These are phyloP conservation scores for Eospalax fontanierii DNA, from an alignment of 2,797 vertebrate genomes.

Conservation along the genomic window DNA sequence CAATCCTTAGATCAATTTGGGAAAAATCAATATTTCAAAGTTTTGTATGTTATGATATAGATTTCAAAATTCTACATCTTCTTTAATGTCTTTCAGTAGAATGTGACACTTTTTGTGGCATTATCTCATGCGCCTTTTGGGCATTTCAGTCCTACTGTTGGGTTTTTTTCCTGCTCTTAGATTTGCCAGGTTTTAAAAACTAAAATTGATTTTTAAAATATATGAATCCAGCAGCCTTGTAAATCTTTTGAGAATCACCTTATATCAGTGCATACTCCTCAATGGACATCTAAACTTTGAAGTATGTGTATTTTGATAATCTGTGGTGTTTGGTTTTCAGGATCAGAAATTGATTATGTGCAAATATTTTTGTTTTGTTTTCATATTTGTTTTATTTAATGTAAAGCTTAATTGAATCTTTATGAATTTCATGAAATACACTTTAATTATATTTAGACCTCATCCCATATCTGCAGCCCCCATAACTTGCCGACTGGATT, in stretches of 20 bases:
- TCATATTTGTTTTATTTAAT: no score
- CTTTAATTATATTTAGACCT: no score
- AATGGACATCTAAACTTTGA: not conserved
- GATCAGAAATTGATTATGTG: not conserved
- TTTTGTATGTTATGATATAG: not conserved
- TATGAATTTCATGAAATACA: no score
- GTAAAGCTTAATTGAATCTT: no score
- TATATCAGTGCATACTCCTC: not conserved
- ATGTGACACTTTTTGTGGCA: not conserved
- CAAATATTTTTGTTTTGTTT: no score
- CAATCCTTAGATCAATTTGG: not conserved
- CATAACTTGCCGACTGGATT: no score
- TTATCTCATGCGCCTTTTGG: not conserved
- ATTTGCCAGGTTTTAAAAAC: not conserved
- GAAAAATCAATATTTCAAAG: not conserved
- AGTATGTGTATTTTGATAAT: not conserved
- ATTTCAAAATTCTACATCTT: not conserved
- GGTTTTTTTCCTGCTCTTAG: not conserved
- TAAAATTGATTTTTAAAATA: slow-evolving; percentile 2
- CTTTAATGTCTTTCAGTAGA: not conserved
- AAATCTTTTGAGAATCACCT: slow-evolving; percentile 40
- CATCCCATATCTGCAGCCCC: no score
- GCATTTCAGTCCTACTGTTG: not conserved
- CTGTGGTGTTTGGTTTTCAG: not conserved
- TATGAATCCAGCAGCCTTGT: not conserved